Percentiles rank a stretch among this genome's conserved stretches.
These are phyloP conservation scores for Stenotaenia linearis DNA, from an alignment of 2,888 invertebrate species.

Conservation along the genomic window DNA sequence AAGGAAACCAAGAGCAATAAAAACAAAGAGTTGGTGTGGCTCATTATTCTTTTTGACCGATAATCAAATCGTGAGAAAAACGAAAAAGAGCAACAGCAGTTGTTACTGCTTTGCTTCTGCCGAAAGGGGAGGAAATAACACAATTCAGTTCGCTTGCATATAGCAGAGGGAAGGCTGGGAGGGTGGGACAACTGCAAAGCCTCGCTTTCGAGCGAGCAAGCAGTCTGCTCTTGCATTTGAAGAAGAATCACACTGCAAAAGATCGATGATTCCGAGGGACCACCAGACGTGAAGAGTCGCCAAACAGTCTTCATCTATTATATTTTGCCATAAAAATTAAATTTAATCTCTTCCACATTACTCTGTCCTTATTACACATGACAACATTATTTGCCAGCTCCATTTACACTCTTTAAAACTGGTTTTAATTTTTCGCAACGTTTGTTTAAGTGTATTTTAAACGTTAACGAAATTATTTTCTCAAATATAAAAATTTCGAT, in stretches of 20 bases:
- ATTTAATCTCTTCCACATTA: not conserved
- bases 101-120: slow-evolving; percentile 15
- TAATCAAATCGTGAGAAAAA: slow-evolving; percentile 26
- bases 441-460: not conserved
- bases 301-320: not conserved
- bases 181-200: slow-evolving; percentile 17
- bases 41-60: slow-evolving; percentile 10
- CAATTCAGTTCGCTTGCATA: slow-evolving; percentile 24
- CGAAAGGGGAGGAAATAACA: slow-evolving; percentile 5
- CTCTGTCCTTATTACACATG: slow-evolving; percentile 2
- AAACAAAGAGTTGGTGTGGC: not conserved
- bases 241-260: slow-evolving; percentile 32
- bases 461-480: not conserved
- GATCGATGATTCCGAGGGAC: slow-evolving; percentile 30
- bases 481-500: not conserved
- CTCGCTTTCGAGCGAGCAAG: slow-evolving; percentile 23
- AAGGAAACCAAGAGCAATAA: not conserved
- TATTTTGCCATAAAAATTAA: slow-evolving; percentile 10
- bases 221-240: slow-evolving; percentile 28
- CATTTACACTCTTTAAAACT: not conserved
- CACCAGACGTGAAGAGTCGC: slow-evolving; percentile 31
- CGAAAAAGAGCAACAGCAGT: slow-evolving; percentile 8
- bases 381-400: not conserved
- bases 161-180: not conserved
- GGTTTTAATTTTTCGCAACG: not conserved